phyloP scores from a whole-genome alignment of 2,797 vertebrate species.

The Acrossocheilus fasciatus region DNA sequence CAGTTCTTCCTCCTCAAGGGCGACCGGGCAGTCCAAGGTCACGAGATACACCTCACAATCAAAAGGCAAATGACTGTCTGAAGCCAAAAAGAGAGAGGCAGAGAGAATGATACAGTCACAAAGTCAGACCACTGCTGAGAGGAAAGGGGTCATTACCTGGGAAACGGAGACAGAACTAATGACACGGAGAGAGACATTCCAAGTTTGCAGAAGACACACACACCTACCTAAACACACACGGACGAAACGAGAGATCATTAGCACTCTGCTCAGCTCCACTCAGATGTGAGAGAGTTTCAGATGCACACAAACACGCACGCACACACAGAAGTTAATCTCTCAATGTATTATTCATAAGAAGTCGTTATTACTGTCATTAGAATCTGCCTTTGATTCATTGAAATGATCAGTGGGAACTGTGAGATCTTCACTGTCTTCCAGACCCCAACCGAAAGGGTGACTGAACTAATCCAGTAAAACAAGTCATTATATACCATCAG shows the following conservation, averaged over 20 bases:
- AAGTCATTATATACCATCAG: conserved; percentile 43
- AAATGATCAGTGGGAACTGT: conserved; percentile 35
- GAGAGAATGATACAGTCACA: conserved; percentile 34
- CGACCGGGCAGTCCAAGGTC: background rate
- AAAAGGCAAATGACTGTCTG: conserved; percentile 40
- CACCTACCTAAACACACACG: conserved; percentile 12
- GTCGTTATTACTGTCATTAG: conserved; percentile 37
- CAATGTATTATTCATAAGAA: conserved; percentile 48
- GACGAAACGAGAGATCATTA: conserved; percentile 26
- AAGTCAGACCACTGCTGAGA: conserved; percentile 15
- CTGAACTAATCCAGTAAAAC: conserved; percentile 39
- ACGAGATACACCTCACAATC: conserved; percentile 39
- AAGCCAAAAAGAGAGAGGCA: conserved; percentile 29
- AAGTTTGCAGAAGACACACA: conserved; percentile 25
- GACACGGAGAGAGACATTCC: conserved; percentile 33
- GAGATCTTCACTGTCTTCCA: conserved; percentile 31
- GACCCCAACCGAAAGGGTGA: conserved; percentile 32
- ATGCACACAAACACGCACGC: background rate
- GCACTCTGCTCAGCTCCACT: conserved; percentile 34
- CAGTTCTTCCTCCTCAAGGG: conserved; percentile 23
- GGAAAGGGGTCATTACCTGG: conserved; percentile 51
- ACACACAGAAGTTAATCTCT: conserved; percentile 20
- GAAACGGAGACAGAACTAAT: conserved; percentile 44
- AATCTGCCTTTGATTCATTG: conserved; percentile 45
- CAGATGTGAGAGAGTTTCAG: conserved; percentile 28